Evolutionary conservation across 2,888 invertebrate genomes (phyloP).

Genomic region (Euzophera pinguis): DNA sequence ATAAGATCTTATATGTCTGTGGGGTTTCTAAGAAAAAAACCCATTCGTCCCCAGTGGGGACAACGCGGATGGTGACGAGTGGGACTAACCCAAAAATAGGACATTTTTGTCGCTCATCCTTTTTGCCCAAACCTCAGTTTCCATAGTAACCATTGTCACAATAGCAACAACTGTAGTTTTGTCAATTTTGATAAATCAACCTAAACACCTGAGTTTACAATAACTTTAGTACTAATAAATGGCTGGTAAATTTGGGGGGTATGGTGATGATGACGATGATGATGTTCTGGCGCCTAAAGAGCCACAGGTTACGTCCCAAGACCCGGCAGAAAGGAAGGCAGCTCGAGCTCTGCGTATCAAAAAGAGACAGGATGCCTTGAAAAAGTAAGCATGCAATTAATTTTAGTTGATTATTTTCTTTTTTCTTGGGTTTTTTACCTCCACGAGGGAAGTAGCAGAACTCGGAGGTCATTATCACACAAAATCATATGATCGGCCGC

Average conservation of each 20-base stretch:
- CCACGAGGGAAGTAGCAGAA: no score
- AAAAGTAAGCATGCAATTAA: slow-evolving; percentile 59
- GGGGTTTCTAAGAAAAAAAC: no score
- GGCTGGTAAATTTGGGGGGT: slow-evolving; percentile 43
- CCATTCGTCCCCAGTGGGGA: no score
- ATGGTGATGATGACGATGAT: slow-evolving; percentile 55
- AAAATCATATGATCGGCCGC: no score
- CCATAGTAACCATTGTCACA: background rate
- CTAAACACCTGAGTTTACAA: background rate
- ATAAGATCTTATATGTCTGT: no score
- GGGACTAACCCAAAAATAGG: no score
- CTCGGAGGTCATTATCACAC: no score
- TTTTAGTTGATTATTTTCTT: no score
- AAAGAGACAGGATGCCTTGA: slow-evolving; percentile 79
- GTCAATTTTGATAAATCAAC: background rate
- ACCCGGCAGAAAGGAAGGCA: slow-evolving; percentile 85
- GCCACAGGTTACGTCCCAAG: slow-evolving; percentile 81
- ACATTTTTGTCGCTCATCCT: no score
- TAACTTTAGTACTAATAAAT: slow-evolving; percentile 22
- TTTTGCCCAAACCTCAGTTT: background rate
- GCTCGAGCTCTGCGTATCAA: slow-evolving; percentile 84
- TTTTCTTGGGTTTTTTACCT: no score
- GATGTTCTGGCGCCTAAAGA: slow-evolving; percentile 72
- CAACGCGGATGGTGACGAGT: no score
- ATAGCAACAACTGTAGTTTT: background rate